Base-by-base conservation (phyloP, 2,888 invertebrate species). In the Amaurobius ferox region DNA sequence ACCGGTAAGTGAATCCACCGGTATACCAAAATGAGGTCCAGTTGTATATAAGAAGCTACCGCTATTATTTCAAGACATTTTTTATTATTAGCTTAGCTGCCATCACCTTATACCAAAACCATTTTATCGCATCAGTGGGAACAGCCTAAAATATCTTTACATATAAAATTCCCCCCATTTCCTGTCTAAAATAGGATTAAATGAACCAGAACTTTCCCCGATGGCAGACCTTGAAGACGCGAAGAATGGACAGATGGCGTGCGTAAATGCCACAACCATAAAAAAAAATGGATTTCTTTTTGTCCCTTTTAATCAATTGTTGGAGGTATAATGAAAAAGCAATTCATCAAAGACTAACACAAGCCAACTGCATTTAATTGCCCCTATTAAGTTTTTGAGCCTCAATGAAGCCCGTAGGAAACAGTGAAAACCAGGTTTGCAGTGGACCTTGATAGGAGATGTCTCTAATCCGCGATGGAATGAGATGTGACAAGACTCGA, bases 251-350 rank as follows among this genome's bases (percentile, higher is more conserved):
- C 55, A 55, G 5, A 55, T 55, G 55, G 19, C 55, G 55, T 55
- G 55, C 55, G 23, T 23, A 23, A 19, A 9, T 7, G 35, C 35
- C 6, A 35, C 35, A 35, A 35, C 6, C 35, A 35, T 35, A 7
- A 35, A 35, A 35, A 9, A 35, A 9, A 35, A 35, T 35, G 35
- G 35, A 35, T 35, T 7, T 7, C 9, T 35, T 35, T 35, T n/a
- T n/a, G n/a, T n/a, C n/a, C 35, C 35, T 35, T 9, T 9, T 35
- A 55, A 55, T 55, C 55, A 55, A 55, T 55, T 55, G 55, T 55
- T 55, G 23, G 1, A 1, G 23, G 7, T n/a, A 6, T 23, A 3
- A 23, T 5, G 35, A 55, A 55, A 23, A 55, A 55, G 55, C 11
- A 55, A 55, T 55, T 55, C 23, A 23, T 23, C 55, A 55, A 23